Percentiles rank a stretch among this genome's conserved stretches.
Conservation (phyloP, 1,140 invertebrate species). For the Cotesia typhae region DNA sequence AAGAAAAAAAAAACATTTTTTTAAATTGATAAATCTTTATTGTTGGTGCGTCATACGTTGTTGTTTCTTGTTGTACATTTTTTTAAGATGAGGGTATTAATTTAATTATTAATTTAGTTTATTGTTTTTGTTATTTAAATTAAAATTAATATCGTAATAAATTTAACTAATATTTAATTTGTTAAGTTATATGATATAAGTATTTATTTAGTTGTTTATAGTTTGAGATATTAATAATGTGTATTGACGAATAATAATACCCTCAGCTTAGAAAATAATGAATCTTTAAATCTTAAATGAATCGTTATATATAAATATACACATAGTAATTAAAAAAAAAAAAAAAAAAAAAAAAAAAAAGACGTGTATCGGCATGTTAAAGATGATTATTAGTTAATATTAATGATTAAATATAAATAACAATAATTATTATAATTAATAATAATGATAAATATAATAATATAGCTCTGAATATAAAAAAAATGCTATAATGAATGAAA, state of each 20-base stretch:
- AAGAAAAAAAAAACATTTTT: conserved; percentile 1
- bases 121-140: conserved; percentile 23
- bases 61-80: conserved; percentile 28
- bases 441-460: background rate
- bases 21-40: conserved; percentile 24
- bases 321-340: conserved; percentile 35
- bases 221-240: conserved; percentile 7
- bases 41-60: conserved; percentile 19
- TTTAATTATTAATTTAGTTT: background rate
- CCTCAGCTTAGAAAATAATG: conserved; percentile 5
- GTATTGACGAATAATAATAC: background rate
- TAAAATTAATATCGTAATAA: conserved; percentile 10
- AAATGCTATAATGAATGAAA: no score
- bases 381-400: conserved; percentile 7
- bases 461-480: background rate
- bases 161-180: background rate
- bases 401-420: background rate
- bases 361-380: conserved; percentile 17
- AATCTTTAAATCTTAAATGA: conserved; percentile 13
- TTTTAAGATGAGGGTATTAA: conserved; percentile 9
- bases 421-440: conserved; percentile 7
- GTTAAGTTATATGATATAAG: conserved; percentile 23
- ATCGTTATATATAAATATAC: conserved; percentile 35
- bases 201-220: conserved; percentile 31
- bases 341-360: no score